phyloP scores from a whole-genome alignment of 2,797 vertebrate genomes.

The Peromyscus aztecus region DNA sequence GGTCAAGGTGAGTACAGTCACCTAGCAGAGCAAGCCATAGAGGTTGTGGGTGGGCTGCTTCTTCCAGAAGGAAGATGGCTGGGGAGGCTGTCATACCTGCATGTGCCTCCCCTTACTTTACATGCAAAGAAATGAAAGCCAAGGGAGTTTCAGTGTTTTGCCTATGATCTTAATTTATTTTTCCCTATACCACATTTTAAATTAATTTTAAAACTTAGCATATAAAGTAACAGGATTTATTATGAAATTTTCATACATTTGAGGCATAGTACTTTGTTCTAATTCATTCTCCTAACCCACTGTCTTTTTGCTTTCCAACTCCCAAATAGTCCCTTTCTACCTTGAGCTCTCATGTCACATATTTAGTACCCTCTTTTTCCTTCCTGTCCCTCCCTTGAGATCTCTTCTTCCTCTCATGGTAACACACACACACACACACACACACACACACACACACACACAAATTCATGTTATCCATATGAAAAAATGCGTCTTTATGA shows the following conservation, averaged over 20 bases:
- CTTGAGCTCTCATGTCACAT: not conserved
- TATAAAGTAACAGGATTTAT: not conserved
- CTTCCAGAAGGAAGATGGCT: not conserved
- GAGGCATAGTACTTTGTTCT: not conserved
- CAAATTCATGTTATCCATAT: not conserved
- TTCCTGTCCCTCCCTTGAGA: not conserved
- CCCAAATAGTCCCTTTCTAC: too few species aligned
- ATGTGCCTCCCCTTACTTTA: not conserved
- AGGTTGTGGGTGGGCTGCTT: not conserved
- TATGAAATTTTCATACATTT: not conserved
- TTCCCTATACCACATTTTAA: not conserved
- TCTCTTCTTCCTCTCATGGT: not conserved
- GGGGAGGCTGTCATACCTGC: not conserved
- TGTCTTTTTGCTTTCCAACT: not conserved
- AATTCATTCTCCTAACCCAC: not conserved
- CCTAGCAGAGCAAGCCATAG: not conserved
- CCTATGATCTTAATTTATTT: not conserved
- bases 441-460: not conserved
- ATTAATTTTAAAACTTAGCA: not conserved
- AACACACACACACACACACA: not conserved
- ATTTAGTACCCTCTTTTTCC: not conserved
- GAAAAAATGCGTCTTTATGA: not conserved
- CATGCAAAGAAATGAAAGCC: not conserved
- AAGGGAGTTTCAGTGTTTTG: not conserved
- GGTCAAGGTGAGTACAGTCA: not conserved